Evolutionary conservation across 1,140 invertebrate genomes (phyloP).

Genomic region (Lordiphosa collinella): DNA sequence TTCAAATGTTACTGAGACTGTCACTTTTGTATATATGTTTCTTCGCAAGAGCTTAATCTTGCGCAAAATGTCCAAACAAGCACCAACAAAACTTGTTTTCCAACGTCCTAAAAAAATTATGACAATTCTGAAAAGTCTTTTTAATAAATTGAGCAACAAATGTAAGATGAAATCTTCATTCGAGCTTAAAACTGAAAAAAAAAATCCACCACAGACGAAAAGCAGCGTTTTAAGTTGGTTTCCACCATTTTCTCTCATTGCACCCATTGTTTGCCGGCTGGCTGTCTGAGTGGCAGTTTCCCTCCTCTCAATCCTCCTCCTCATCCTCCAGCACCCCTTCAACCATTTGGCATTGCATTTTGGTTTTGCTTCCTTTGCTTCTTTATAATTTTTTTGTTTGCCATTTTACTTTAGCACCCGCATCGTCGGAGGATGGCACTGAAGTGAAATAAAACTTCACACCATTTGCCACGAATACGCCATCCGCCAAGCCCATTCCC

Average conservation of each 20-base stretch:
- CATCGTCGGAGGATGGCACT: slow-evolving; percentile 34
- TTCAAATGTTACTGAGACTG: too few relatives aligned
- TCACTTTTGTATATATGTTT: too few relatives aligned
- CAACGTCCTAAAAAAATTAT: too few relatives aligned
- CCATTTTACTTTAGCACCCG: slow-evolving; percentile 21
- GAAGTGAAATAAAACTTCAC: slow-evolving; percentile 72
- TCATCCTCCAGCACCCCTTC: not conserved
- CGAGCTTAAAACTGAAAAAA: slow-evolving; percentile 11
- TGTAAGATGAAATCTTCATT: too few relatives aligned
- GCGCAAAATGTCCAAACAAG: too few relatives aligned
- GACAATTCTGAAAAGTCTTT: too few relatives aligned
- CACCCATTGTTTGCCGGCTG: slow-evolving; percentile 50
- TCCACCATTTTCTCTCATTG: slow-evolving; percentile 56
- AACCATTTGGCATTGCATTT: slow-evolving; percentile 50
- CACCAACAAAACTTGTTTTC: too few relatives aligned
- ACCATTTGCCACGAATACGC: slow-evolving; percentile 36
- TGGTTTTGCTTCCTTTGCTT: slow-evolving; percentile 14
- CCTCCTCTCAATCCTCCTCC: slow-evolving; percentile 5
- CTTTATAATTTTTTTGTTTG: slow-evolving; percentile 16
- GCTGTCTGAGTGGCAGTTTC: slow-evolving; percentile 32
- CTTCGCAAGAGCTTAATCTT: too few relatives aligned
- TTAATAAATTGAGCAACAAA: too few relatives aligned
- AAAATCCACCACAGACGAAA: slow-evolving; percentile 5
- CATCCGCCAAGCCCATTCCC: not conserved
- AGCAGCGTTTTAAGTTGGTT: slow-evolving; percentile 38